phyloP scores from a whole-genome alignment of 2,797 vertebrate species.

The Cossypha caffra region DNA sequence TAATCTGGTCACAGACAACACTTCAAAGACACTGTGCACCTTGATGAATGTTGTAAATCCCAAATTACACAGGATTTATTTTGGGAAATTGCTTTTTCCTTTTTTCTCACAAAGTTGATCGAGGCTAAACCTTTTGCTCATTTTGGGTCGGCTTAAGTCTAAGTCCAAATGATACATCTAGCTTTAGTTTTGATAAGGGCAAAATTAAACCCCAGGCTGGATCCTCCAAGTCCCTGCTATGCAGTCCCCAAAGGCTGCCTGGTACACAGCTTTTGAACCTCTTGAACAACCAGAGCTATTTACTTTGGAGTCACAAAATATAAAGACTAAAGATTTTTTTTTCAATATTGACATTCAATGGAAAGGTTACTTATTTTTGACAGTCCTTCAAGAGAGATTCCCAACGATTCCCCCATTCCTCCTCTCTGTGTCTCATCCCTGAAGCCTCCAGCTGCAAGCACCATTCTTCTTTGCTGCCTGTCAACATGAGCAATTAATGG shows the following conservation, averaged over 20 bases:
- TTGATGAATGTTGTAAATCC: neutral
- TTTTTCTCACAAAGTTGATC: neutral
- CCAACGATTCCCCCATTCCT: neutral
- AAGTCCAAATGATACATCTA: neutral
- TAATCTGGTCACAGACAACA: neutral
- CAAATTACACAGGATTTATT: neutral
- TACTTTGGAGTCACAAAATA: neutral
- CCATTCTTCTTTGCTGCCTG: neutral
- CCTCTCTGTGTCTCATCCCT: neutral
- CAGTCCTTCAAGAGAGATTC: neutral
- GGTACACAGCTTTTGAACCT: neutral
- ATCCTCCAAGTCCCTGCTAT: neutral
- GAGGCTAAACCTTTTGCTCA: neutral
- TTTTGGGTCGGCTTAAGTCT: neutral
- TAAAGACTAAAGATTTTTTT: neutral
- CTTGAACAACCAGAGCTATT: neutral
- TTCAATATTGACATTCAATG: neutral
- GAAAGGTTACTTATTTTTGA: neutral
- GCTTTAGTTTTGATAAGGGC: neutral
- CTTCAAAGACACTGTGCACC: neutral
- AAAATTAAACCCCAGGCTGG: neutral
- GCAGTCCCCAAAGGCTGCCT: neutral
- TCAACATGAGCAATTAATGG: slow-evolving; percentile 30
- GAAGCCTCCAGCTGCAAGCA: slow-evolving; percentile 14
- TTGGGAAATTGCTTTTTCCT: neutral